Percentiles rank a stretch among this genome's conserved stretches.
phyloP scores from a whole-genome alignment of 2,113 vertebrate species.

The Myocastor coypus region DNA sequence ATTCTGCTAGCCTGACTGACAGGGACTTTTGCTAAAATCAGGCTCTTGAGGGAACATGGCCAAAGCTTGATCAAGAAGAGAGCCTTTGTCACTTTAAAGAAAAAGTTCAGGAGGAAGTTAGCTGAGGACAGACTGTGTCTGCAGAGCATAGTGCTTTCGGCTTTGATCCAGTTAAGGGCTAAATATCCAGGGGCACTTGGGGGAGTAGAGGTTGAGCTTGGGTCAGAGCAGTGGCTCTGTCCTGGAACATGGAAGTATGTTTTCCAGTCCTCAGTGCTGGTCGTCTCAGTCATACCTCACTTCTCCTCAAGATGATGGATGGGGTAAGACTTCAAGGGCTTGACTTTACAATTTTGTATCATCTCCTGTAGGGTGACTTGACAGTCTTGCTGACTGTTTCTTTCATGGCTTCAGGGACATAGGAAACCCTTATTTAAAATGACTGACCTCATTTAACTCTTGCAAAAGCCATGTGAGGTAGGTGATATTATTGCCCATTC shows the following conservation, averaged over 20 bases:
- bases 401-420: neutral
- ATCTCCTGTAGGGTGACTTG: neutral
- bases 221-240: no score
- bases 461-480: neutral
- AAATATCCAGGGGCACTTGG: neutral
- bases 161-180: neutral
- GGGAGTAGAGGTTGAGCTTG: neutral
- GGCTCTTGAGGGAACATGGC: neutral
- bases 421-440: neutral
- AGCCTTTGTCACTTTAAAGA: neutral
- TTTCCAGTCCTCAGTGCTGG: neutral
- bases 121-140: neutral
- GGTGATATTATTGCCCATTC: neutral
- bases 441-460: conserved; percentile 4
- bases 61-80: neutral
- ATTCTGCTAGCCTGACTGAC: neutral
- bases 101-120: neutral
- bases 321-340: neutral
- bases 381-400: neutral
- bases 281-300: neutral
- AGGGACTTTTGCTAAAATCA: neutral
- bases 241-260: neutral
- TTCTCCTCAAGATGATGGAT: neutral
- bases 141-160: neutral
- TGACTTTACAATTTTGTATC: neutral